A percentile compares a stretch with the other conserved stretches of the same genome.
phyloP scores from a whole-genome alignment of 2,888 invertebrate species.

The Caradrina clavipalpis region DNA sequence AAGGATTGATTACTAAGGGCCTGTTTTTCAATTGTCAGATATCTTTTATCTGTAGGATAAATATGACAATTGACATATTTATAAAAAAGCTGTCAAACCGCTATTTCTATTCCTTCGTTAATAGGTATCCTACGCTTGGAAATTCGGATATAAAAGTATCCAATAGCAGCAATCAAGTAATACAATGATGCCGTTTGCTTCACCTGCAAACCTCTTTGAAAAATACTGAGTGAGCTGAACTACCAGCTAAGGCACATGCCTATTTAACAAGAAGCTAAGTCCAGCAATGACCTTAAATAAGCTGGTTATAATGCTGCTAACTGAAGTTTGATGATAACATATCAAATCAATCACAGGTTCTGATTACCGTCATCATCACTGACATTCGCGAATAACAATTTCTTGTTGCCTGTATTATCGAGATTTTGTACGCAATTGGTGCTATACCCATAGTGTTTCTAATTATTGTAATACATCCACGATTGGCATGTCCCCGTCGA shows the following conservation, averaged over 20 bases:
- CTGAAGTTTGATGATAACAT: background rate
- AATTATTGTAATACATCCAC: conserved; percentile 50
- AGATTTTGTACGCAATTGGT: conserved; percentile 80
- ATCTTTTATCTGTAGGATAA: too few relatives aligned
- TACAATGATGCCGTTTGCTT: too few relatives aligned
- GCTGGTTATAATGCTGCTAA: background rate
- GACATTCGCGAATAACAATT: conserved; percentile 52
- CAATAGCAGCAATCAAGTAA: too few relatives aligned
- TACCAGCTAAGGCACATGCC: background rate
- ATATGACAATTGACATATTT: too few relatives aligned
- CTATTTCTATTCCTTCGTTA: too few relatives aligned
- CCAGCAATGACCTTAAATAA: conserved; percentile 2
- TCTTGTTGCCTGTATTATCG: conserved; percentile 53
- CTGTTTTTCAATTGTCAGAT: too few relatives aligned
- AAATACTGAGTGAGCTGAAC: background rate
- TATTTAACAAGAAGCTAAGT: background rate
- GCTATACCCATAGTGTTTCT: conserved; percentile 74
- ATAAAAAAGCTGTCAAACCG: too few relatives aligned
- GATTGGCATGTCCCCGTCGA: conserved; percentile 44
- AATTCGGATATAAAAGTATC: too few relatives aligned
- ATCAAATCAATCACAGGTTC: background rate
- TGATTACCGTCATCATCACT: background rate
- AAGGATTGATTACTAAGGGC: too few relatives aligned
- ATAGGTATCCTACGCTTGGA: too few relatives aligned
- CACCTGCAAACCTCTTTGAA: background rate